Base-by-base conservation (phyloP, 1,140 invertebrate species). In the Aphaenogaster rudis region DNA sequence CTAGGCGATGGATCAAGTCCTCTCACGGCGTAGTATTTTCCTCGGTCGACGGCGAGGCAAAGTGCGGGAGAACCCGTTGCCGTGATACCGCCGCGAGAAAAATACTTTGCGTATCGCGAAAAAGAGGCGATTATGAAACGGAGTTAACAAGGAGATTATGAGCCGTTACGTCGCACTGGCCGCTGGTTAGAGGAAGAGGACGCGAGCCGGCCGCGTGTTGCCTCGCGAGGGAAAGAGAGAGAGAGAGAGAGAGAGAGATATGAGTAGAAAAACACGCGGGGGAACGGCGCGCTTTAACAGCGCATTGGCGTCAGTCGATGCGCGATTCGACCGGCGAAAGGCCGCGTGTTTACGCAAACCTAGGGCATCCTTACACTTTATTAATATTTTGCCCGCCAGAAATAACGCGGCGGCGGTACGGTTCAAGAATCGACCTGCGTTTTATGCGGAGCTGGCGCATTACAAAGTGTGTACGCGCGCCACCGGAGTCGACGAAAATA, bases 371-470 rank as follows among this genome's bases (percentile, higher is more conserved):
- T 91, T 90, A 90, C 87, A 90, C 87, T 79, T 90, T 91, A 91
- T 91, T 91, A 91, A 91, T 91, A 91, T 91, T 91, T 91, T 28
- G 82, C 61, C 28, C 42, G 28, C 74, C 87, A 88, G 82, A 88
- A 91, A 91, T 91, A 91, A 82, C 79, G 11, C 42, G 8, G 21
- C 76, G 54, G 36, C 36, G 79, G 72, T 45, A 84, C 33, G 71
- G 87, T 90, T 88, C 82, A 91, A 90, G 90, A 90, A 88, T 90
- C 77, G 78, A 86, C 67, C 50, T 42, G 64, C 72, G 77, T 88
- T 81, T 90, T 87, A 88, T 79, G 86, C 63, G 42, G 28, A 45
- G 48, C 66, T 52, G 81, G 28, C 72, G 86, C 71, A 33, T 86
- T 77, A 86, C 50, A 71, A 86, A 86, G 86, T 76, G 84, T 88